Evolutionary conservation across 2,113 vertebrate genomes (phyloP).

Genomic region (Thomomys bottae): DNA sequence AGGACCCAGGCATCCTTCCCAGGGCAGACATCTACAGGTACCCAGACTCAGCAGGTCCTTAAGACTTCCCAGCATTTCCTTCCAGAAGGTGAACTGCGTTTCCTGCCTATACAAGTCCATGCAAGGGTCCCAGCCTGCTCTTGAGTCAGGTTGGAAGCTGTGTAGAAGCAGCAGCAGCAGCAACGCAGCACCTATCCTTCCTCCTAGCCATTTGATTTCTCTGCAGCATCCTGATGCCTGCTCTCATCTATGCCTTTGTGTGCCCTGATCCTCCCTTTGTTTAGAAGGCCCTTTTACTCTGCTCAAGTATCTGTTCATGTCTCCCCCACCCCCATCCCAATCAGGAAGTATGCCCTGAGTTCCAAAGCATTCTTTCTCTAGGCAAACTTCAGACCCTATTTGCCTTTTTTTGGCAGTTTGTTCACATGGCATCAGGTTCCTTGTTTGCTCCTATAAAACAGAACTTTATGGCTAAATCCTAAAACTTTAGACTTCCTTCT

Average conservation of each 20-base stretch:
- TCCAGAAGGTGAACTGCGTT: background rate
- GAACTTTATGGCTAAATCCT: background rate
- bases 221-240: background rate
- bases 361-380: fast-evolving
- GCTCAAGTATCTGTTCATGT: background rate
- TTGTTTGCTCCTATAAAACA: background rate
- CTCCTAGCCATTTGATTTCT: background rate
- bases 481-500: background rate
- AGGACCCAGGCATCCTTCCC: conserved; percentile 3
- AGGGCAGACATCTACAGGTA: conserved; percentile 29
- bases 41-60: background rate
- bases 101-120: background rate
- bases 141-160: background rate
- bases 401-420: background rate
- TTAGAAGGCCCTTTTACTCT: background rate
- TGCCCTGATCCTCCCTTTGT: background rate
- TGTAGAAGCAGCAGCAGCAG: no score
- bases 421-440: background rate
- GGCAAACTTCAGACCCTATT: background rate
- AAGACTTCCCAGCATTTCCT: background rate
- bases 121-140: background rate
- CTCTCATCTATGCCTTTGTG: no score
- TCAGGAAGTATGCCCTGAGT: background rate
- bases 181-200: background rate
- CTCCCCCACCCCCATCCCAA: no score